Percentiles rank a stretch among this genome's conserved stretches.
Conservation (phyloP, 2,797 vertebrate species). For the Malurus leucopterus region DNA sequence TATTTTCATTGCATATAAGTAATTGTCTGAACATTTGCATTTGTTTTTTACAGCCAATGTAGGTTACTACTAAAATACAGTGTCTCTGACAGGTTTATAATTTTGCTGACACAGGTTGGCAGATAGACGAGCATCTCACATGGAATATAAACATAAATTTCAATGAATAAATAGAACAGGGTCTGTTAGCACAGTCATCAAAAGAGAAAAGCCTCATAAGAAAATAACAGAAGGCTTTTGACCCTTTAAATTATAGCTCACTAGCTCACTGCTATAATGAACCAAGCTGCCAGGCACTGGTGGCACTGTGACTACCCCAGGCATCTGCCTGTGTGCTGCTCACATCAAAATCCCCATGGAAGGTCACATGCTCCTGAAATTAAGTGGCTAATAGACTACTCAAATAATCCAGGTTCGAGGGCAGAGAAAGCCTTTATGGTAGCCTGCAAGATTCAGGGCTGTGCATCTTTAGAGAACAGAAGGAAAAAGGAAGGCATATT, state of each 20-base stretch:
- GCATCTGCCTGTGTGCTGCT: background rate
- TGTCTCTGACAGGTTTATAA: conserved; percentile 66
- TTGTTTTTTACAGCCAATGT: conserved; percentile 35
- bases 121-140: conserved; percentile 42
- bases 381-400: background rate
- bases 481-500: background rate
- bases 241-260: conserved; percentile 53
- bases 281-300: background rate
- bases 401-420: background rate
- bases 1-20: conserved; percentile 47
- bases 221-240: conserved; percentile 55
- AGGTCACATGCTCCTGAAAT: background rate
- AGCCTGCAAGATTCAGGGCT: background rate
- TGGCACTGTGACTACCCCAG: background rate
- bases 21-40: conserved; percentile 49
- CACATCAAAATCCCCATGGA: background rate
- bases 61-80: conserved; percentile 59
- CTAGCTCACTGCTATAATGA: background rate
- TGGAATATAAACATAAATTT: conserved; percentile 59
- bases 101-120: conserved; percentile 59
- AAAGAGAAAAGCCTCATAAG: conserved; percentile 35
- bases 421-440: background rate
- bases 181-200: conserved; percentile 53
- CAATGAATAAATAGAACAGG: conserved; percentile 54
- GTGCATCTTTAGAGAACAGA: background rate